Percentiles rank a stretch among this genome's conserved stretches.
Evolutionary conservation across 2,113 vertebrate genomes (phyloP).

Genomic region (Lepisosteus osseus): DNA sequence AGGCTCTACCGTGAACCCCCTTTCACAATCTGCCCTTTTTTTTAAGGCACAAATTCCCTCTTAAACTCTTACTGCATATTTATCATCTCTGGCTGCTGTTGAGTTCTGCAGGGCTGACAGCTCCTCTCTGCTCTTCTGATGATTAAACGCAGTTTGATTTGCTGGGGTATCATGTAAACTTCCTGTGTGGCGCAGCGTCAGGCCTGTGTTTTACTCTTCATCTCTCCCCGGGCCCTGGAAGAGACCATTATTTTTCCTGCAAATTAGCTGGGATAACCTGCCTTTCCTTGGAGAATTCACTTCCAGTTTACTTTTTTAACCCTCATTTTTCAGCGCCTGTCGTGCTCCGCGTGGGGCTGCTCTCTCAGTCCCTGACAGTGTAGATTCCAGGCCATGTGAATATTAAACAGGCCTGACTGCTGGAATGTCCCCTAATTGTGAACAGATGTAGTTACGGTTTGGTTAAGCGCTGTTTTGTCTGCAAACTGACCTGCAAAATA

Average conservation of each 20-base stretch:
- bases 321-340: conserved; percentile 59
- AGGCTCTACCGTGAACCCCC: too few species aligned
- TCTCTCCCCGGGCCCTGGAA: conserved; percentile 45
- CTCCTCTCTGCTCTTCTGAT: conserved; percentile 47
- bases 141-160: conserved; percentile 67
- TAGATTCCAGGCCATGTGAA: conserved; percentile 64
- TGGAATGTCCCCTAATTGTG: conserved; percentile 64
- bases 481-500: conserved; percentile 61
- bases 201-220: conserved; percentile 42
- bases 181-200: conserved; percentile 60
- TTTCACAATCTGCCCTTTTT: conserved; percentile 8
- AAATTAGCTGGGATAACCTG: conserved; percentile 62
- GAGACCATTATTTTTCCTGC: conserved; percentile 57
- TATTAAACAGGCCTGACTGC: conserved; percentile 66
- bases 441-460: conserved; percentile 68
- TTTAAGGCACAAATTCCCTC: conserved; percentile 31
- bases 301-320: conserved; percentile 57
- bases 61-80: conserved; percentile 42
- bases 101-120: conserved; percentile 42
- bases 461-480: conserved; percentile 66
- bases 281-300: conserved; percentile 25
- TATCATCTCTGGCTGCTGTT: conserved; percentile 47
- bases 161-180: conserved; percentile 56
- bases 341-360: conserved; percentile 36
- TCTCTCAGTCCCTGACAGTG: conserved; percentile 31